Base-by-base conservation (phyloP, 2,797 vertebrate genomes). In the Capromys pilorides region DNA sequence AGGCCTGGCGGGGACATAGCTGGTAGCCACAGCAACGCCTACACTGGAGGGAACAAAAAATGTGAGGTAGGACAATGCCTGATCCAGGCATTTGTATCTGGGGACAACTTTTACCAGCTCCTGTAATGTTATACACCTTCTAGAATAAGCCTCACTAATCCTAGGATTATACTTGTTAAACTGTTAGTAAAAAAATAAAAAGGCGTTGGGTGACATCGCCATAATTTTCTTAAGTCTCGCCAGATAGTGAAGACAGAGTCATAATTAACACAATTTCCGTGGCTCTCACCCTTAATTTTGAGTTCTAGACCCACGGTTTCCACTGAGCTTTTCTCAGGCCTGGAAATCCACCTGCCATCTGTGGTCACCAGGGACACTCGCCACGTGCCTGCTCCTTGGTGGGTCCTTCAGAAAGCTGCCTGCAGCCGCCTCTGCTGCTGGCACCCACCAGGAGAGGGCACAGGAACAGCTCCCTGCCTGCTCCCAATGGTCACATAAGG, bases 1-100 rank as follows among this genome's bases (percentile, higher is more conserved):
- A 85, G 36, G 24, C 54, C 75, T 84, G 39, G 69, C 69, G n/a
- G 33, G 80, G 84, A 71, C 77, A 94, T 64, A 87, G 24, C 66
- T 91, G 80, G 61, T 91, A 95, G 16, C 78, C 85, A 95, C 11
- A 91, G 95, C 82, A 92, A 95, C 59, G 59, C 39, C 33, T 24
- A 77, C 39, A 67, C 24, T 33, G 51, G 39, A 79, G n/a, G 94
- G 21, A 16, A 21, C 59, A 62, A 62, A 57, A 90, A 73, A 67
- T 14, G 24, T 21, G 45, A 79, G 24, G 18, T 2, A 13, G 45
- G 24, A 31, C 84, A 75, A 33, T 14, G 3, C 51, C 86, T 31
- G 45, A 41, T 36, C 26, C 31, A 81, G 22, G 73, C 18, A 69
- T 13, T 2, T 90, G 73, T 14, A 64, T 10, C 2, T 90, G 33